Evolutionary conservation across 2,113 vertebrate species (phyloP).

Genomic region (Peromyscus maniculatus): DNA sequence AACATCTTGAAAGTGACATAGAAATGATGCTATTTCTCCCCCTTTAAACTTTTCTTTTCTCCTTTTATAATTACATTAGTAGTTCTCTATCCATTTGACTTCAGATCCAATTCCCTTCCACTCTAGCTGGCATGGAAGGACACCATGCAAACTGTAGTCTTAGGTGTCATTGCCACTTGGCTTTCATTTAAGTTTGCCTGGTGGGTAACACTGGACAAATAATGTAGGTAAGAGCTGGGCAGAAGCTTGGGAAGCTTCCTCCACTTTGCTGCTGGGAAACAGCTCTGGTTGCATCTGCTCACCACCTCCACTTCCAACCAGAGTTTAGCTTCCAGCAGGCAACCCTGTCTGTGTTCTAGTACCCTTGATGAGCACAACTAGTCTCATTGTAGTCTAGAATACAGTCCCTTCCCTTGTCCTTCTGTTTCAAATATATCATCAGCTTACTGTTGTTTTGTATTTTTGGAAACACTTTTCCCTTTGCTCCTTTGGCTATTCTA

Average conservation of each 20-base stretch:
- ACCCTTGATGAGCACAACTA: neutral
- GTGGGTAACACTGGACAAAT: neutral
- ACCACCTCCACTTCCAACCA: neutral
- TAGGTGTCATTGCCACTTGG: neutral
- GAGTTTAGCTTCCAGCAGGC: neutral
- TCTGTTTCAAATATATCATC: neutral
- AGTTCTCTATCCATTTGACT: neutral
- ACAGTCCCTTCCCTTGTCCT: neutral
- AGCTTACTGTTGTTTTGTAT: conserved; percentile 3
- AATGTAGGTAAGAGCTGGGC: neutral
- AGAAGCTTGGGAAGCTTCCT: neutral
- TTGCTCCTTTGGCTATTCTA: conserved; percentile 19
- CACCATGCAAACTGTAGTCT: neutral
- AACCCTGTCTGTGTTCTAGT: neutral
- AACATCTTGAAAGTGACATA: neutral
- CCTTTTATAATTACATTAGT: neutral
- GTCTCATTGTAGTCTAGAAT: neutral
- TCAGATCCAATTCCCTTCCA: neutral
- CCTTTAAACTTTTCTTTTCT: neutral
- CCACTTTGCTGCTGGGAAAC: neutral
- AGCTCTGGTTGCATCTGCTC: neutral
- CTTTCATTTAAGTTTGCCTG: conserved; percentile 1
- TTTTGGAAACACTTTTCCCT: neutral
- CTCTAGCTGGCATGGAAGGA: neutral
- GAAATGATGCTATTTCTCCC: neutral